Percentiles rank a stretch among this genome's conserved stretches.
Conservation (phyloP, 1,140 invertebrate genomes). For the Schlechtendalia chinensis region DNA sequence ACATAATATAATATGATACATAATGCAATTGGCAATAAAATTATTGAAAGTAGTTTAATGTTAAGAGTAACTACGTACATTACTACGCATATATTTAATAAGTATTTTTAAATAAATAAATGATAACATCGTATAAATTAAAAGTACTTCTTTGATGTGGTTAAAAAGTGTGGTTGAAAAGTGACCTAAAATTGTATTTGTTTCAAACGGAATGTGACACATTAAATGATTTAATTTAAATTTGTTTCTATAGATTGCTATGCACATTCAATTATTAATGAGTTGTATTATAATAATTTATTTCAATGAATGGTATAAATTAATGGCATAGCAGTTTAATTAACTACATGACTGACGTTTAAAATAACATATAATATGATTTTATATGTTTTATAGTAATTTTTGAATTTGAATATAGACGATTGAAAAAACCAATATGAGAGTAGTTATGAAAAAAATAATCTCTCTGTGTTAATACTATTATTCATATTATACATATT, state of each 20-base stretch:
- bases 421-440: background rate
- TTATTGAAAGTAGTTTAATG: background rate
- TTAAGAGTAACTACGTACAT: background rate
- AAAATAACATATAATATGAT: background rate
- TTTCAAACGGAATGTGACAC: background rate
- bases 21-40: background rate
- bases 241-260: background rate
- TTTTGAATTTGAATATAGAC: background rate
- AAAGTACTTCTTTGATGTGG: background rate
- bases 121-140: slow-evolving; percentile 8
- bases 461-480: background rate
- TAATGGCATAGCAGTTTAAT: slow-evolving; percentile 28
- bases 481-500: background rate
- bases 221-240: slow-evolving; percentile 21
- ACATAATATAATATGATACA: background rate
- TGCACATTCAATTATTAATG: background rate
- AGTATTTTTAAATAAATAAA: background rate
- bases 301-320: background rate
- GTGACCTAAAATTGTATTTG: slow-evolving; percentile 7
- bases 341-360: background rate
- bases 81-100: background rate
- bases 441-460: background rate
- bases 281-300: background rate
- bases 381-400: background rate
- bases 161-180: too few species aligned